Base-by-base conservation (phyloP, 2,113 vertebrate species). In the Aramus guarauna region DNA sequence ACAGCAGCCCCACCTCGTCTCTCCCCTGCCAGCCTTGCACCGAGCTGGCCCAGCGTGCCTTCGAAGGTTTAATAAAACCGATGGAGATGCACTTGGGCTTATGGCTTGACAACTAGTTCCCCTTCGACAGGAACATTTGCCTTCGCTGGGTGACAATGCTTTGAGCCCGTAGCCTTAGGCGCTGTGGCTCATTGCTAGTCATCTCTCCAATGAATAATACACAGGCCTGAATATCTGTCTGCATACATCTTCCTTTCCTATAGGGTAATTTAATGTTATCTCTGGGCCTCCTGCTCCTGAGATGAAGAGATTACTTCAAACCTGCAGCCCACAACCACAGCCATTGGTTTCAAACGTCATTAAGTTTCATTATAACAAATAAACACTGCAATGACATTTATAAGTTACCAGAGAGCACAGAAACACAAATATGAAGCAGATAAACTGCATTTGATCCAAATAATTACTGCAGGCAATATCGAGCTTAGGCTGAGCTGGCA, bases 361-460 rank as follows among this genome's bases (percentile, higher is more conserved):
- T 98, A 98, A 97, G 98, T 98, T 98, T 98, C 98, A 98, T 98
- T 98, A 98, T 97, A 98, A 98, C 97, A 94, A 98, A 98, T 98
- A 98, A 98, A 98, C 97, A 98, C 96, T 74, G 85, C 97, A 90
- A 66, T 98, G 98, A 98, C 98, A 98, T 98, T 98, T 98, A 98
- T 98, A 98, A 98, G 98, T 98, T 98, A 98, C 97, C 96, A 69
- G 98, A 92, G 97, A 98, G 98, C 97, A 81, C 95, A 97, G 96
- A 97, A 98, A 97, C 98, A 98, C 98, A 98, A 98, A 98, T 98
- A 98, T 97, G 98, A 98, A 97, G 96, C 98, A 98, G 98, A 98
- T 98, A 98, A 98, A 98, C 98, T 98, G 97, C 96, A 92, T 98
- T 98, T 98, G 98, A 98, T 98, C 97, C 97, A 98, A 98, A 98